Conservation (phyloP, 2,888 invertebrate genomes). For the Abrostola triplasia region DNA sequence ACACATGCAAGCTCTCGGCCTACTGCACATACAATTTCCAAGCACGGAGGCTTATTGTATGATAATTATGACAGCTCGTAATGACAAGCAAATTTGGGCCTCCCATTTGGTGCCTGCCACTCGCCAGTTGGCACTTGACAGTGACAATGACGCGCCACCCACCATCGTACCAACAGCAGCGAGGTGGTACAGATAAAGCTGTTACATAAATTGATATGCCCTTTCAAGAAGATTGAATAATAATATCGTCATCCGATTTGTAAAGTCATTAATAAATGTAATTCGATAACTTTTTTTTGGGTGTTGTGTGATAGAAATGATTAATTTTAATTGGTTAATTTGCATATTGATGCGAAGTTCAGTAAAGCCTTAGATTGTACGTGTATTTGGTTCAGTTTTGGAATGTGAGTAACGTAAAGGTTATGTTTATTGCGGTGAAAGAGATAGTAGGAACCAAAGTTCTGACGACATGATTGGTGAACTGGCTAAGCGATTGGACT, state of each 20-base stretch:
- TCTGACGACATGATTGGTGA: no score
- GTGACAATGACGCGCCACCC: conserved; percentile 68
- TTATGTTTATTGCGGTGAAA: neutral
- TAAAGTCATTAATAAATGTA: conserved; percentile 12
- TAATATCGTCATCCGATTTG: conserved; percentile 7
- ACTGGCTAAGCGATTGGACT: no score
- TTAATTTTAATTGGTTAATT: neutral
- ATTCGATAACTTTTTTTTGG: neutral
- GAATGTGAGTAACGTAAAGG: neutral
- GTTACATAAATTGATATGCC: conserved; percentile 42
- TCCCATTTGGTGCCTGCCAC: conserved; percentile 75
- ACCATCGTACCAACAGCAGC: conserved; percentile 50
- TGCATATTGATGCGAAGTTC: neutral
- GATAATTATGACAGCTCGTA: conserved; percentile 73
- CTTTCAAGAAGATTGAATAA: conserved; percentile 34
- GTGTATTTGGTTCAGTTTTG: neutral
- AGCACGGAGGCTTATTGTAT: conserved; percentile 78
- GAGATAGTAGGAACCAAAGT: neutral
- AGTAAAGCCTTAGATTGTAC: neutral
- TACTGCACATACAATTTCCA: conserved; percentile 29
- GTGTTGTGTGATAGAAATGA: neutral
- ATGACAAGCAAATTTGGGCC: conserved; percentile 69
- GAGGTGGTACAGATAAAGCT: conserved; percentile 52
- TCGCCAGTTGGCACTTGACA: conserved; percentile 68
- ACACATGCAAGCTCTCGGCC: conserved; percentile 28